Conservation (phyloP, 2,113 vertebrate species). For the Saguinus midas region DNA sequence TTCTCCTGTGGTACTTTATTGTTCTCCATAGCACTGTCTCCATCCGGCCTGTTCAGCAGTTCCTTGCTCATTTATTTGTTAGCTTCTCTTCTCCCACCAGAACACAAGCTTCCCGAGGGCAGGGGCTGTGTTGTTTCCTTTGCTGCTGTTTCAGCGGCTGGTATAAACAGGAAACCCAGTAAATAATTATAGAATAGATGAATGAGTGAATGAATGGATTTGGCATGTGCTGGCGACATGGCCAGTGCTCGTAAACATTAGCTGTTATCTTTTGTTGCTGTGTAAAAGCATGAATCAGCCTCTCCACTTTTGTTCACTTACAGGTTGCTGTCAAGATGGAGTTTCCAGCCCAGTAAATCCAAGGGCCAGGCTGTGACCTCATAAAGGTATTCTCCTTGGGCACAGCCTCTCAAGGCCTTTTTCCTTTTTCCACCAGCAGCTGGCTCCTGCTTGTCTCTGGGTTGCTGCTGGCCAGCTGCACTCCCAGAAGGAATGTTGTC, state of each 20-base stretch:
- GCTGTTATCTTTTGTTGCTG: background rate
- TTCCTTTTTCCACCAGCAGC: background rate
- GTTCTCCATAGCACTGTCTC: background rate
- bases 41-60: background rate
- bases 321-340: slow-evolving; percentile 52
- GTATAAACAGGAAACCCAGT: background rate
- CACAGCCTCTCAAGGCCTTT: background rate
- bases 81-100: background rate
- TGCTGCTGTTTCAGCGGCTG: background rate
- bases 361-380: background rate
- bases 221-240: background rate
- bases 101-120: background rate
- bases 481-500: background rate
- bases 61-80: background rate
- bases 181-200: background rate
- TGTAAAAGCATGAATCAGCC: background rate
- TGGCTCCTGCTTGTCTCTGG: background rate
- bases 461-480: background rate
- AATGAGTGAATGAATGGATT: background rate
- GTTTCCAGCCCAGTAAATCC: slow-evolving; percentile 39
- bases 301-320: slow-evolving; percentile 15
- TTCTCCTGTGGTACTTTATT: background rate
- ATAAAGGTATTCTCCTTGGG: slow-evolving; percentile 49
- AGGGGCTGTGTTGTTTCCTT: background rate
- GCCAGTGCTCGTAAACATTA: background rate